These are phyloP conservation scores for Vicugna pacos DNA, from an alignment of 2,113 vertebrate species.

Conservation along the genomic window DNA sequence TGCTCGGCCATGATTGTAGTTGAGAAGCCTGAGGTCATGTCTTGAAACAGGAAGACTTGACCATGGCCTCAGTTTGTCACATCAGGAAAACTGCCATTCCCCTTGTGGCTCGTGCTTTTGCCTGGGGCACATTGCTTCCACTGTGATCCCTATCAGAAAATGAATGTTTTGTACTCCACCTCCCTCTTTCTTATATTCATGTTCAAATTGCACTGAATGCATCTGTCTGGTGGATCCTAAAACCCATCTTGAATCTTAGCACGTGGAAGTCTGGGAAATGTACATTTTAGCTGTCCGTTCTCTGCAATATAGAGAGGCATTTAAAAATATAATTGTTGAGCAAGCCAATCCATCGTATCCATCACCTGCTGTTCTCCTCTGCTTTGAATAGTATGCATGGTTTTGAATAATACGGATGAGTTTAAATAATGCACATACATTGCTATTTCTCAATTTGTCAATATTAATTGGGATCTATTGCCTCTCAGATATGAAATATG, in stretches of 20 bases:
- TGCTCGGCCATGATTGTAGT: neutral
- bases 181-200: neutral
- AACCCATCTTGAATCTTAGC: neutral
- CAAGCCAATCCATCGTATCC: neutral
- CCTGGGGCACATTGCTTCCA: neutral
- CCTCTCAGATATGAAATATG: neutral
- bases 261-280: neutral
- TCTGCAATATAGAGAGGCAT: neutral
- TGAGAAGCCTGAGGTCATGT: neutral
- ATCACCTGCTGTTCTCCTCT: neutral
- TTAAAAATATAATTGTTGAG: neutral
- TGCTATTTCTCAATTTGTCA: constrained; percentile 28
- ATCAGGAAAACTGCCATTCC: neutral
- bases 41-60: neutral
- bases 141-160: neutral
- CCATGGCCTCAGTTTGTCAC: neutral
- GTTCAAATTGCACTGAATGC: neutral
- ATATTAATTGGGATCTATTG: neutral
- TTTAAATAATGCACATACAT: neutral
- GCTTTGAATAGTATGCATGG: neutral
- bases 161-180: neutral
- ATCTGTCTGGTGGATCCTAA: neutral
- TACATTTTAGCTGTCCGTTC: neutral
- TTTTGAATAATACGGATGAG: neutral
- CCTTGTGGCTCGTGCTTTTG: neutral